phyloP scores from a whole-genome alignment of 2,113 vertebrate genomes.

The Cervus canadensis region DNA sequence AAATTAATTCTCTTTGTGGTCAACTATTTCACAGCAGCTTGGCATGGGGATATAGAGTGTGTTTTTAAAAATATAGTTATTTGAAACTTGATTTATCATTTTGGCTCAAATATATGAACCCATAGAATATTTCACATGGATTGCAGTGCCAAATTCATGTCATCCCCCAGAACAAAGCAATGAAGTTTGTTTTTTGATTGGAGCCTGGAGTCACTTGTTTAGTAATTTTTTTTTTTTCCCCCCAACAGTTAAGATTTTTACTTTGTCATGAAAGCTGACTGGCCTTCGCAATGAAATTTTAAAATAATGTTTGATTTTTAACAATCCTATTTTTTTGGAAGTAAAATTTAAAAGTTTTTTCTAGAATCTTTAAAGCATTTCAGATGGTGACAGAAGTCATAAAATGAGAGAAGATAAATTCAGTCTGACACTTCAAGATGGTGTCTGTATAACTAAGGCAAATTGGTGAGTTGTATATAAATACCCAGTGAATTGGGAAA shows the following conservation, averaged over 20 bases:
- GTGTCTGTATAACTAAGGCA: background rate
- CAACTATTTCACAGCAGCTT: constrained; percentile 33
- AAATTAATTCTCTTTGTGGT: constrained; percentile 44
- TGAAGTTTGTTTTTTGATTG: background rate
- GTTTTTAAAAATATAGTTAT: constrained; percentile 28
- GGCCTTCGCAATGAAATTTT: background rate
- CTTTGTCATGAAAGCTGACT: background rate
- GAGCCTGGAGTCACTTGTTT: background rate
- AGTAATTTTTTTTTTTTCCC: background rate
- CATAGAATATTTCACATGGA: constrained; percentile 5
- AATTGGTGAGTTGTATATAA: constrained; percentile 19
- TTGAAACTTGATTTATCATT: constrained; percentile 55
- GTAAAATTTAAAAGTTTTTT: background rate
- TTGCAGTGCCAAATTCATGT: constrained; percentile 32
- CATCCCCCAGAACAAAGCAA: background rate
- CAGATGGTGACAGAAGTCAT: background rate
- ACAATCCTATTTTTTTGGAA: background rate
- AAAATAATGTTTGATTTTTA: background rate
- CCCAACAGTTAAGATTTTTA: background rate
- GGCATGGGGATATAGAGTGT: background rate
- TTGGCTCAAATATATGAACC: constrained; percentile 38
- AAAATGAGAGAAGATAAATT: constrained; percentile 20
- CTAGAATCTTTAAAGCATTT: constrained; percentile 2
- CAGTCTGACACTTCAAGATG: constrained; percentile 8
- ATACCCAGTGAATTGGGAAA: background rate